A percentile compares a stretch with the other conserved stretches of the same genome.
Conservation (phyloP, 2,888 invertebrate species). For the Clivina fossor region DNA sequence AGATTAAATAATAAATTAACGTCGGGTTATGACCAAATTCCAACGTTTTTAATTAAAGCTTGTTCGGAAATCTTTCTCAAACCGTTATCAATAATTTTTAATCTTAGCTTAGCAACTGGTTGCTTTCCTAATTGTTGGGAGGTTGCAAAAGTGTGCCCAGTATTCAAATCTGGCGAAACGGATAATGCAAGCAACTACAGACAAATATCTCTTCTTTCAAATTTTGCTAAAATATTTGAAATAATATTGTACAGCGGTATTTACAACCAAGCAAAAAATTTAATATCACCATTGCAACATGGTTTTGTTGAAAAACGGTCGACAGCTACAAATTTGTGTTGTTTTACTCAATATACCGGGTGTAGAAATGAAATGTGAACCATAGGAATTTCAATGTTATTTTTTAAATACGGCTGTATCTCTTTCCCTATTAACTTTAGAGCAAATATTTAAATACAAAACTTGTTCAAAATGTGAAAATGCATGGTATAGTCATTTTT, state of each 20-base stretch:
- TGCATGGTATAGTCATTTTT: too few relatives aligned
- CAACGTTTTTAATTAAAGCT: neutral
- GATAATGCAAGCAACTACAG: conserved; percentile 32
- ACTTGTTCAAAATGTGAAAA: too few relatives aligned
- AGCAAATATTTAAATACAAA: too few relatives aligned
- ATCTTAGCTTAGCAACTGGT: neutral
- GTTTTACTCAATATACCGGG: conserved; percentile 19
- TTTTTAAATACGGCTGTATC: too few relatives aligned
- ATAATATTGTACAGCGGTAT: conserved; percentile 35
- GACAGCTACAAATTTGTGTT: conserved; percentile 34
- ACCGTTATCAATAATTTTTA: neutral
- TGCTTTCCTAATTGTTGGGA: neutral
- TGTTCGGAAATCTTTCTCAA: neutral
- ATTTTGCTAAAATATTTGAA: conserved; percentile 37
- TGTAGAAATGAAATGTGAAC: too few relatives aligned
- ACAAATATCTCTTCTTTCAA: conserved; percentile 35
- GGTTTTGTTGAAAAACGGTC: conserved; percentile 33
- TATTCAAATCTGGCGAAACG: conserved; percentile 33
- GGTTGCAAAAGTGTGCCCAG: conserved; percentile 15
- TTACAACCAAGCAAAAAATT: conserved; percentile 10
- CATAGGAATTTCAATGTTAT: too few relatives aligned
- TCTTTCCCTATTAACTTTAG: too few relatives aligned
- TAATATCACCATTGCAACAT: conserved; percentile 19
- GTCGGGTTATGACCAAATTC: too few relatives aligned
- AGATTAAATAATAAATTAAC: too few relatives aligned